Evolutionary conservation across 2,888 invertebrate genomes (phyloP), one percentile per base, ranked within the genome.

Genomic region (Trissoscelio sp.): DNA sequence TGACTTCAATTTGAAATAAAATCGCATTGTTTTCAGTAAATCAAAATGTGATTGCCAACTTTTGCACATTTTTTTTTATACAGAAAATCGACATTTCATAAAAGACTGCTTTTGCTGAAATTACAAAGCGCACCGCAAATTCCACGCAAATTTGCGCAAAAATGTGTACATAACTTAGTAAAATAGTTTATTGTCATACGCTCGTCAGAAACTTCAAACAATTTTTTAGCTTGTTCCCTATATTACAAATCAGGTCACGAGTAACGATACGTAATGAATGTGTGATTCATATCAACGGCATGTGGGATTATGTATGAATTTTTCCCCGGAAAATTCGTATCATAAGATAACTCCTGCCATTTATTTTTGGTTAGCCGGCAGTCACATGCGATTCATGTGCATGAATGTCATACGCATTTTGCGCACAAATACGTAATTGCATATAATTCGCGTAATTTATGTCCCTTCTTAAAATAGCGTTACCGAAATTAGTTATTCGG

Each of bases 271-370:
- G 55, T 42, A 73, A 55, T 55, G 42, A 16, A 62, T 16, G 64
- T 57, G 37, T 74, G 73, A 74, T 55, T 74, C 73, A 74, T 37
- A 64, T 57, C 64, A 22, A 6, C 22, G 44, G 73, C 20, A 74
- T 39, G 74, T 16, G n/a, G 20, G 74, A 64, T 57, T 48, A 48
- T 44, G 24, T 12, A 34, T 57, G 57, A 5, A 57, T 57, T 67
- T 67, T 67, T 64, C 67, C 51, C 24, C n/a, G 48, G 51, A 58
- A 67, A 67, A 48, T 58, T 51, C 51, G 18, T 20, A 66, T n/a
- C 39, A 22, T 14, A 51, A 28, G 62, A 48, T 22, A 62, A 64
- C 22, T 72, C 42, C 31, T 28, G 51, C 16, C 22, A 48, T 74
- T 64, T 64, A 74, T 64, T 64, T 74, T 74, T 74, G 64, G 64